phyloP scores from a whole-genome alignment of 2,113 vertebrate genomes.

The Microcebus jonahi region DNA sequence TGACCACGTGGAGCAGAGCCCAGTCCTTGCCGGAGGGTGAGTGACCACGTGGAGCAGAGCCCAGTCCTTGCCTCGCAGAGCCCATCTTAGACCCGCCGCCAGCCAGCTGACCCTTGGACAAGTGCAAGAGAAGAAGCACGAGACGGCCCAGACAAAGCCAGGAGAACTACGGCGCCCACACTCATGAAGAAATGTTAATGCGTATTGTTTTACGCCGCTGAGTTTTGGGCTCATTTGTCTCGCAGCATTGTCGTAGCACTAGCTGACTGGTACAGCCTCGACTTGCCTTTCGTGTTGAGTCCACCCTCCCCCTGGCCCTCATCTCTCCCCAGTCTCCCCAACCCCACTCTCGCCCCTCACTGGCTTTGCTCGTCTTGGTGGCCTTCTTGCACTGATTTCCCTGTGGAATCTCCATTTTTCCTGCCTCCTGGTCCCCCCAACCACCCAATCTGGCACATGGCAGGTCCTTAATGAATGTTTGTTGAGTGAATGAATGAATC shows the following conservation, averaged over 20 bases:
- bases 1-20: fast-evolving
- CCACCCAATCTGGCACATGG: not conserved
- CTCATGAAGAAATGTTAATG: fast-evolving
- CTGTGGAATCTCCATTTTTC: not conserved
- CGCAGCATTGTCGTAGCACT: fast-evolving
- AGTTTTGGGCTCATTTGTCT: not conserved
- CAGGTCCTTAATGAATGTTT: not conserved
- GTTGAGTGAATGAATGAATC: not conserved
- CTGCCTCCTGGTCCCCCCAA: not conserved
- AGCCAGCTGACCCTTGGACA: not conserved
- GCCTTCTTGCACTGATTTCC: not conserved
- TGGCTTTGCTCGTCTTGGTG: not conserved
- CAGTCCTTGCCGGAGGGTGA: not conserved
- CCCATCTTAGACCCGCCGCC: fast-evolving
- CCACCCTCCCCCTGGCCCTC: not conserved
- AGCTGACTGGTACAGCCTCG: not conserved
- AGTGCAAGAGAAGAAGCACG: not conserved
- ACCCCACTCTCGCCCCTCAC: not conserved
- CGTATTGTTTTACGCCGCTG: not conserved
- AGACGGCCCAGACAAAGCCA: not conserved
- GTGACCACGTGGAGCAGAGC: not conserved
- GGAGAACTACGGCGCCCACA: not conserved
- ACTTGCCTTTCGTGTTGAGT: not conserved
- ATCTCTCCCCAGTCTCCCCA: not conserved
- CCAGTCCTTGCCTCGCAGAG: no score